Conservation (phyloP, 2,113 vertebrate genomes). For the Syngnathus scovelli region DNA sequence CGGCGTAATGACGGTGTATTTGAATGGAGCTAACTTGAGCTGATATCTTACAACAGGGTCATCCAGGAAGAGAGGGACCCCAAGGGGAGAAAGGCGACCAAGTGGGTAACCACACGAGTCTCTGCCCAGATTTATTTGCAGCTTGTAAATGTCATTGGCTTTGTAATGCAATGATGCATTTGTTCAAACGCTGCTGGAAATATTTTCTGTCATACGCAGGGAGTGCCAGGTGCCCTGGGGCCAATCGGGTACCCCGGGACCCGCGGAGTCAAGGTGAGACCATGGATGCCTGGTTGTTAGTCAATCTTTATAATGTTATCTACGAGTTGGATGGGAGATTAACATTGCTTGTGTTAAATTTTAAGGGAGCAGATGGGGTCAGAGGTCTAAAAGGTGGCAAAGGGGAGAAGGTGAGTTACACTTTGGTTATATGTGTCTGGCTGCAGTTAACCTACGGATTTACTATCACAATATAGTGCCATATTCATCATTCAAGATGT, state of each 20-base stretch:
- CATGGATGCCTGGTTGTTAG: no score
- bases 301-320: no score
- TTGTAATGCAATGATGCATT: not conserved
- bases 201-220: constrained; percentile 59
- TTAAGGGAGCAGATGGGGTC: constrained; percentile 83
- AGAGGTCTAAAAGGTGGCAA: constrained; percentile 86
- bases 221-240: constrained; percentile 74
- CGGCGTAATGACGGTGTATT: constrained; percentile 23
- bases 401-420: constrained; percentile 82
- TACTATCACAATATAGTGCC: constrained; percentile 7
- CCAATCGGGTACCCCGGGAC: constrained; percentile 83
- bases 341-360: not conserved
- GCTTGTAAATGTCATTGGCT: not conserved
- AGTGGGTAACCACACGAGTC: constrained; percentile 63
- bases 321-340: not conserved
- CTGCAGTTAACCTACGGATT: not conserved
- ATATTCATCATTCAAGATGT: constrained; percentile 16
- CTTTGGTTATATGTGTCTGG: not conserved
- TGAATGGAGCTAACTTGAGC: constrained; percentile 8
- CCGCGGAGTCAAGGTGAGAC: constrained; percentile 86
- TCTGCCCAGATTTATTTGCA: not conserved
- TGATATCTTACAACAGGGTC: constrained; percentile 70
- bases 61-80: constrained; percentile 87
- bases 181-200: not conserved
- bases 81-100: constrained; percentile 84